Conservation (phyloP, 2,888 invertebrate species). For the Macaria notata region DNA sequence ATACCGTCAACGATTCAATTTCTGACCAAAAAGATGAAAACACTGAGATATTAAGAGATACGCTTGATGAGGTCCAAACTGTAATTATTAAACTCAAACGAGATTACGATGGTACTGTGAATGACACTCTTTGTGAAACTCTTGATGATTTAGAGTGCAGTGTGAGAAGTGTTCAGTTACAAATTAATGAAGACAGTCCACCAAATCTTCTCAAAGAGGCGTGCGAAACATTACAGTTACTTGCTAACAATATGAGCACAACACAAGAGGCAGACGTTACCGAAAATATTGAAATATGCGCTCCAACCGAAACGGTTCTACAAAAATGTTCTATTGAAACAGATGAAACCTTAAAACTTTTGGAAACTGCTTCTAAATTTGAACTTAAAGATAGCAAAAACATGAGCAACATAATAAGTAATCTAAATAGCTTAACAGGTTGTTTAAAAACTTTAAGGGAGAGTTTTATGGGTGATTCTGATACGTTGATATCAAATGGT, state of each 20-base stretch:
- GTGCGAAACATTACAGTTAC: slow-evolving; percentile 63
- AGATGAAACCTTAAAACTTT: slow-evolving; percentile 57
- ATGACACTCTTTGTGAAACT: slow-evolving; percentile 71
- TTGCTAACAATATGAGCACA: slow-evolving; percentile 61
- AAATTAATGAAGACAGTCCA: slow-evolving; percentile 68
- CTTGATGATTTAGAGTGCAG: slow-evolving; percentile 78
- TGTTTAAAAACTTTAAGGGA: slow-evolving; percentile 53
- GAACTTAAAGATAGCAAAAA: slow-evolving; percentile 47
- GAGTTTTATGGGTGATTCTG: slow-evolving; percentile 51
- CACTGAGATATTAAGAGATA: slow-evolving; percentile 56
- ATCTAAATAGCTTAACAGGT: slow-evolving; percentile 50
- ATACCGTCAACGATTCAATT: slow-evolving; percentile 47
- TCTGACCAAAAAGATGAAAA: slow-evolving; percentile 44
- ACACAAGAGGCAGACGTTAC: slow-evolving; percentile 43
- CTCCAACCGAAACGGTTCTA: slow-evolving; percentile 41
- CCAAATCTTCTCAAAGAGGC: slow-evolving; percentile 66
- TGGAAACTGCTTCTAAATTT: slow-evolving; percentile 65
- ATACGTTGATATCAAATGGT: slow-evolving; percentile 66
- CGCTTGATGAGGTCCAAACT: slow-evolving; percentile 73
- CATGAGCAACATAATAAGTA: slow-evolving; percentile 43
- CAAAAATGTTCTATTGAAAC: slow-evolving; percentile 54
- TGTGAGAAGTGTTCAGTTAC: slow-evolving; percentile 75
- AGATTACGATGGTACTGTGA: slow-evolving; percentile 59
- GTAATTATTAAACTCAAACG: slow-evolving; percentile 71
- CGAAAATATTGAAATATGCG: slow-evolving; percentile 33